Conservation (phyloP, 2,888 invertebrate genomes). For the Rhopalosiphum nymphaeae region DNA sequence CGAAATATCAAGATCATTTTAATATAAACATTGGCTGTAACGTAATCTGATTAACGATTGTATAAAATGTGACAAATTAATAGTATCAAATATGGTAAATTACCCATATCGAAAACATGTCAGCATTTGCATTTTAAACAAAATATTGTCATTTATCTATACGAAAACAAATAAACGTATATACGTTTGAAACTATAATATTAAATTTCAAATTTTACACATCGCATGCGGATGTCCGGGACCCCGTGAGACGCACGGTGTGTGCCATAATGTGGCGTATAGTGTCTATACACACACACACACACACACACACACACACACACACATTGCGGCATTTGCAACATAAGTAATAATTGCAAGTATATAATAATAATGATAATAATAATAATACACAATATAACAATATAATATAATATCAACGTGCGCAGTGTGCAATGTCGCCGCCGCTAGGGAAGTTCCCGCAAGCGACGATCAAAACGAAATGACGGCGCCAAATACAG, state of each 20-base stretch:
- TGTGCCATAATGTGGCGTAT: not conserved
- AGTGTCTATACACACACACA: not conserved
- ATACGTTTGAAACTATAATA: not conserved
- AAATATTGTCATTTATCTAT: too few relatives aligned
- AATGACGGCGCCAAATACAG: conserved; percentile 57
- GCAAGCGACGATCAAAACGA: conserved; percentile 43
- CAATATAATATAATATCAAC: not conserved
- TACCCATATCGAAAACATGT: not conserved
- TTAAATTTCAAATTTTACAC: not conserved
- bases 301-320: not conserved
- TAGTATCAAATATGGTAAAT: not conserved
- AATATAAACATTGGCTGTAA: too few relatives aligned
- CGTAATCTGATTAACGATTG: too few relatives aligned
- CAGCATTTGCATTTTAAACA: not conserved
- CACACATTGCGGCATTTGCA: not conserved
- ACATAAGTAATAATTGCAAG: not conserved
- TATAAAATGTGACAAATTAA: too few relatives aligned
- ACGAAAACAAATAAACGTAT: not conserved
- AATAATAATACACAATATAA: not conserved
- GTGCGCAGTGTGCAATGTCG: not conserved
- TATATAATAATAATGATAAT: not conserved
- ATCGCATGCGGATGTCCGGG: not conserved
- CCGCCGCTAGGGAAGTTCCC: not conserved
- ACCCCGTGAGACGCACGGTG: not conserved
- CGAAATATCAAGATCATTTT: too few relatives aligned